Base-by-base conservation (phyloP, 2,888 invertebrate genomes). In the Drosophila birchii region DNA sequence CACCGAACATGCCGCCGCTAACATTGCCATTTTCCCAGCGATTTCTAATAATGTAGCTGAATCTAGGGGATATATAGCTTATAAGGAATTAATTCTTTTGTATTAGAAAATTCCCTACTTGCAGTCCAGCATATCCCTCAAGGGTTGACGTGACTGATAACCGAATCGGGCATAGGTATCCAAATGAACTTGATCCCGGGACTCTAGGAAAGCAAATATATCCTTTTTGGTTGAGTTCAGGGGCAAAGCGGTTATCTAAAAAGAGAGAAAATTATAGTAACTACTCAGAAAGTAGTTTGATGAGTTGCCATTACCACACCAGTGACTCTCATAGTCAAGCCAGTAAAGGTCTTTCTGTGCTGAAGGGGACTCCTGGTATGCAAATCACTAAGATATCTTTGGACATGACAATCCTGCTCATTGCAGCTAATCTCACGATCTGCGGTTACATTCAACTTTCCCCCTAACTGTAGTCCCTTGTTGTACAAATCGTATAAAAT, bases 401-500 rank as follows among this genome's bases (percentile, higher is more conserved):
- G 41, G 1, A 76, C 66, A 3, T 59, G 18, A 29, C 91, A 92
- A 5, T 36, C 8, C 0, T 5, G 23, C 0, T 3, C 36, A 49
- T 63, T 68, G 61, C 91, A 92, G 3, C 38, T 55, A 2, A 91
- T 62, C 62, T 87, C 76, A 43, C 78, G 79, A 62, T 92, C 90
- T 1, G 78, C 56, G 0, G 91, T 92, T 16, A 92, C 78, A 74
- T 92, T 92, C 0, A 93, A 64, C 18, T 78, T 76, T 0, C 88
- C 90, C 3, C 92, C 93, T 20, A 91, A 55, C 18, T 82, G 79
- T 16, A 79, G 80, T 0, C 92, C 93, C 69, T 92, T 92, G 39
- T 92, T 92, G 55, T 92, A 92, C 6, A 92, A 70, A 82, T 93
- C 93, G 49, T 88, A 92, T 3, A 89, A 67, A 1, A 81, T 54